These are phyloP conservation scores for Abrostola tripartita DNA, from an alignment of 2,888 invertebrate species.

Conservation along the genomic window DNA sequence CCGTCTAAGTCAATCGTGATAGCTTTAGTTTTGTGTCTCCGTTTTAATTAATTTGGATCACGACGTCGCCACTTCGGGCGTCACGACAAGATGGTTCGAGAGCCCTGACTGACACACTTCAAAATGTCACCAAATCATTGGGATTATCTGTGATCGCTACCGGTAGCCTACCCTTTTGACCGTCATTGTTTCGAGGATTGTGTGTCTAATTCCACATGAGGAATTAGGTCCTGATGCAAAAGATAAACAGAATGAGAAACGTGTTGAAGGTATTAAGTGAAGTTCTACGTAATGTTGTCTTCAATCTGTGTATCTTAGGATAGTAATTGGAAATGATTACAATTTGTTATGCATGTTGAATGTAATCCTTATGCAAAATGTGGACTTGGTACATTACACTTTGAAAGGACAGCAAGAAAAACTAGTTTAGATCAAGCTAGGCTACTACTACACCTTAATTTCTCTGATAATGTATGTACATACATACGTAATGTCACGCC, in stretches of 20 bases:
- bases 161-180: slow-evolving; percentile 60
- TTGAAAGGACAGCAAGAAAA: no score
- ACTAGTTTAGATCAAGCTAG: no score
- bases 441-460: no score
- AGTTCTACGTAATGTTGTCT: slow-evolving; percentile 30
- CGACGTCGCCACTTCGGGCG: slow-evolving; percentile 86
- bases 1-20: slow-evolving; percentile 81
- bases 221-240: slow-evolving; percentile 59
- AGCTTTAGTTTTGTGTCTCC: slow-evolving; percentile 84
- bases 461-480: no score
- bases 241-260: slow-evolving; percentile 56
- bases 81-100: slow-evolving; percentile 82
- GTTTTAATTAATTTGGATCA: slow-evolving; percentile 89
- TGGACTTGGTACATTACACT: no score
- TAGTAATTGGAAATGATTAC: slow-evolving; percentile 16
- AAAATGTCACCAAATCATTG: slow-evolving; percentile 85
- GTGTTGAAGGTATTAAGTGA: slow-evolving; percentile 57
- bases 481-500: no score
- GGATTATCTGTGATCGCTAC: slow-evolving; percentile 79
- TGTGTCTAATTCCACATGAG: slow-evolving; percentile 60
- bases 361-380: no score
- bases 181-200: slow-evolving; percentile 66
- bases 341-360: slow-evolving; percentile 1
- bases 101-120: slow-evolving; percentile 85
- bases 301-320: background rate